Conservation (phyloP, 2,888 invertebrate genomes). For the Caenorhabditis macrosperma region DNA sequence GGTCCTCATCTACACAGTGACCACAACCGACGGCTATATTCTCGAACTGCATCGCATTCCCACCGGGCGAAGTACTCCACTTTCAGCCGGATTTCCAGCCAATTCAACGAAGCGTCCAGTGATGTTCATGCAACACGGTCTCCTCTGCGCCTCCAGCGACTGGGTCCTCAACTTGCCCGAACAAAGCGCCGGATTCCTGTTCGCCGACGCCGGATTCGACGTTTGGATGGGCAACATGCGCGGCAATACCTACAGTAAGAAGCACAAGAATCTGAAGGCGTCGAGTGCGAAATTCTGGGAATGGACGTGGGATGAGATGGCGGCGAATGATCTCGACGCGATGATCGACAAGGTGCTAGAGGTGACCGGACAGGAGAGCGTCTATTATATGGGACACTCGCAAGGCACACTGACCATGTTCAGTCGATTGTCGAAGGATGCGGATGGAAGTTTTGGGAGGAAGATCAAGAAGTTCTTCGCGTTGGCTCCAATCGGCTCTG, state of each 20-base stretch:
- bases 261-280: conserved; percentile 61
- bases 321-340: conserved; percentile 89
- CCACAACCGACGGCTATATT: conserved; percentile 89
- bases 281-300: conserved; percentile 68
- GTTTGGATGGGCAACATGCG: conserved; percentile 74
- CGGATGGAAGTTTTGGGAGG: conserved; percentile 56
- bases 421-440: conserved; percentile 65
- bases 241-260: conserved; percentile 69
- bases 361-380: conserved; percentile 83
- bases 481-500: conserved; percentile 76
- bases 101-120: conserved; percentile 69
- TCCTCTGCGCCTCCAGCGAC: conserved; percentile 80
- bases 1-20: conserved; percentile 71
- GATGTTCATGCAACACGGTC: conserved; percentile 87
- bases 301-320: conserved; percentile 88
- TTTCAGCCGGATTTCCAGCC: conserved; percentile 45
- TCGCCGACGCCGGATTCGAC: conserved; percentile 84
- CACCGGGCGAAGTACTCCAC: conserved; percentile 80
- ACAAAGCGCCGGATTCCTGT: conserved; percentile 72
- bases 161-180: conserved; percentile 74
- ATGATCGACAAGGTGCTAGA: conserved; percentile 85
- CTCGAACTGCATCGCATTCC: conserved; percentile 89
- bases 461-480: conserved; percentile 78
- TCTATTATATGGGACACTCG: conserved; percentile 91
- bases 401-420: conserved; percentile 83